Evolutionary conservation across 2,113 vertebrate species (phyloP), one percentile per base, ranked within the genome.

Genomic region (Oryzias woworae): DNA sequence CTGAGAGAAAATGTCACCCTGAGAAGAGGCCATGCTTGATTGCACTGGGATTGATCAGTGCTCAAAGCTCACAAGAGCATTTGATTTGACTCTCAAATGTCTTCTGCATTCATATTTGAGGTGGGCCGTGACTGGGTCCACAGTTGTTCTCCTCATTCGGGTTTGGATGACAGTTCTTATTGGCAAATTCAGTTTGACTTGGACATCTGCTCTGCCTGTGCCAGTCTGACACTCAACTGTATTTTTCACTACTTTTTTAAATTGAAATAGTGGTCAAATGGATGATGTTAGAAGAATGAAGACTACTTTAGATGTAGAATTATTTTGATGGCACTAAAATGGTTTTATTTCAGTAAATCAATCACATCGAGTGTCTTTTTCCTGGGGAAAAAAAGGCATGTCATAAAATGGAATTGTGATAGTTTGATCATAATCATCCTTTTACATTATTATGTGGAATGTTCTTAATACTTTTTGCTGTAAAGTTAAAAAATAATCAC

Each of bases 51-150:
- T 84, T 86, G 85, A 88, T 88, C 85, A 84, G 75, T 64, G 73
- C 79, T 77, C 75, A 81, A 81, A 81, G 81, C 83, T 87, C 84
- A 87, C 77, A 79, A 85, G 82, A 83, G 87, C 79, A 41, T 86
- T 87, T 88, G 87, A 88, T 89, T 87, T 86, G 85, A 82, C 78
- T 86, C 74, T 75, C 70, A 75, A 77, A 82, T 81, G 77, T 71
- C 62, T 66, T 77, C 70, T 75, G 82, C 84, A 85, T 87, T 87
- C 77, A 85, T 67, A 85, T 85, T 70, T 5, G 63, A 82, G 71
- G 81, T 80, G 80, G 77, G 74, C 61, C 47, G 26, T 53, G 66
- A 84, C 79, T 75, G 75, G 84, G 72, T 78, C 75, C 58, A 44
- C 70, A 46, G 71, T 77, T 78, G 68, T 86, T 85, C 82, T 78